Base-by-base conservation (phyloP, 2,113 vertebrate genomes). In the Narcine bancroftii region DNA sequence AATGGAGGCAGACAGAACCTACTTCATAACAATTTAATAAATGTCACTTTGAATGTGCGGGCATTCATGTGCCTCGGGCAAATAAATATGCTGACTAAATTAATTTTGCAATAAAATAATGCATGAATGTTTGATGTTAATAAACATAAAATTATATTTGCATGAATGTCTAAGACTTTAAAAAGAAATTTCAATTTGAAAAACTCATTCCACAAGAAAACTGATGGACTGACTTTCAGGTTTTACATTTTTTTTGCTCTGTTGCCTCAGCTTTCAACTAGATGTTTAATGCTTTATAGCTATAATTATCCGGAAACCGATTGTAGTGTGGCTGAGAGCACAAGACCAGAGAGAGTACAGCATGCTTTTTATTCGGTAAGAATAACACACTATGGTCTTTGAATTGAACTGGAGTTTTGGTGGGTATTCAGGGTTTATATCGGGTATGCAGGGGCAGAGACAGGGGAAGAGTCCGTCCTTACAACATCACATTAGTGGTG, bases 301-400 rank as follows among this genome's bases (percentile, higher is more conserved):
- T 95, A 95, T 96, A 96, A 96, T 96, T 96, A 96, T 96, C 96
- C 95, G n/a, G n/a, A n/a, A n/a, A n/a, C n/a, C n/a, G n/a, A n/a
- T n/a, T n/a, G n/a, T n/a, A n/a, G n/a, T n/a, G n/a, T n/a, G n/a
- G n/a, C n/a, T n/a, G n/a, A n/a, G n/a, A n/a, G n/a, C n/a, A n/a
- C n/a, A n/a, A n/a, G n/a, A n/a, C n/a, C n/a, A n/a, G n/a, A n/a
- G n/a, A n/a, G n/a, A n/a, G n/a, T n/a, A n/a, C n/a, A n/a, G n/a
- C n/a, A n/a, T n/a, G n/a, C n/a, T n/a, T n/a, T n/a, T n/a, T n/a
- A n/a, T n/a, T n/a, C n/a, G n/a, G n/a, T n/a, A n/a, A n/a, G n/a
- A n/a, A n/a, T n/a, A n/a, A n/a, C n/a, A n/a, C n/a, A n/a, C n/a
- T n/a, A n/a, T n/a, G n/a, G n/a, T n/a, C n/a, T n/a, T n/a, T n/a